These are phyloP conservation scores for Poecilia wingei DNA, from an alignment of 2,797 vertebrate species.

Conservation along the genomic window DNA sequence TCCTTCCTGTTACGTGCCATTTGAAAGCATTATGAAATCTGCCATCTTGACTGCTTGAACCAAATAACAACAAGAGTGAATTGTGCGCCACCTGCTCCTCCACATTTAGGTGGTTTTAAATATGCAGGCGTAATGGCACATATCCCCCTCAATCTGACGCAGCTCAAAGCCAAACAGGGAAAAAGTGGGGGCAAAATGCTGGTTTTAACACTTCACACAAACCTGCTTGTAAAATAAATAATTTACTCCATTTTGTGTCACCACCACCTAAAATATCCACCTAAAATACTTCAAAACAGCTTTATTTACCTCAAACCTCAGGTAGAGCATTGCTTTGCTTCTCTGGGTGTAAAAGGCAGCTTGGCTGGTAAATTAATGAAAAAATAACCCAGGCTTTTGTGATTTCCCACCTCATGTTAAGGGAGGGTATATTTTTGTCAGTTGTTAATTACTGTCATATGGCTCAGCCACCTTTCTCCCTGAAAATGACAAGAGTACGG, in stretches of 20 bases:
- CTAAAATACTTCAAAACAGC: constrained; percentile 63
- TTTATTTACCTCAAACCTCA: constrained; percentile 84
- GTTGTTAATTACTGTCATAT: constrained; percentile 96
- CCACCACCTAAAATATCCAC: neutral
- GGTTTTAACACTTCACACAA: constrained; percentile 12
- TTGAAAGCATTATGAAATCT: constrained; percentile 83
- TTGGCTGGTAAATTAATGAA: constrained; percentile 89
- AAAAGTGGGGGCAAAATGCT: constrained; percentile 7
- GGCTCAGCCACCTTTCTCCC: constrained; percentile 87
- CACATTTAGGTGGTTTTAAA: constrained; percentile 81
- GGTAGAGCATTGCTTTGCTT: constrained; percentile 16
- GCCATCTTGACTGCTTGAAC: constrained; percentile 79
- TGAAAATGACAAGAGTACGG: constrained; percentile 85
- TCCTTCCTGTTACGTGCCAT: constrained; percentile 78
- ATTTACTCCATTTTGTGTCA: neutral
- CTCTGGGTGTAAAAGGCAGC: constrained; percentile 69
- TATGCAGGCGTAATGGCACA: constrained; percentile 78
- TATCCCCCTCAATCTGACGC: constrained; percentile 67
- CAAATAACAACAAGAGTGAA: constrained; percentile 83
- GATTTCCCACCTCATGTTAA: constrained; percentile 93
- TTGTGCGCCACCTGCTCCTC: constrained; percentile 82
- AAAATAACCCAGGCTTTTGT: constrained; percentile 88
- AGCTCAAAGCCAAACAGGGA: constrained; percentile 25
- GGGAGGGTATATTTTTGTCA: constrained; percentile 94
- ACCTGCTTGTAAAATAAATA: neutral